Conservation (phyloP, 2,888 invertebrate species). For the Clivina fossor region DNA sequence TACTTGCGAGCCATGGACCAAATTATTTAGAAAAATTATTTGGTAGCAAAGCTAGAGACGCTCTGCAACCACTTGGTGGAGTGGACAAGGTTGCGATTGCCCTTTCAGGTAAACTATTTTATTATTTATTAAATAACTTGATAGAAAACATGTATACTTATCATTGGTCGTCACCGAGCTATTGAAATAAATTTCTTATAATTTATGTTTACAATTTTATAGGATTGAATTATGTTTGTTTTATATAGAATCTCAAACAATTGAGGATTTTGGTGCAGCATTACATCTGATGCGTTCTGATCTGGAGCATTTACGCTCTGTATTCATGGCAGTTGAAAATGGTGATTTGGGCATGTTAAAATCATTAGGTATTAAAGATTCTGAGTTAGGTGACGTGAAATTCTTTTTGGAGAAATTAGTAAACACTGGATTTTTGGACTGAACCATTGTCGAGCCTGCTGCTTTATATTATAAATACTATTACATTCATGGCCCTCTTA, state of each 20-base stretch:
- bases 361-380: slow-evolving; percentile 92
- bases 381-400: slow-evolving; percentile 91
- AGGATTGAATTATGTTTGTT: no score
- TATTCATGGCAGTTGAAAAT: slow-evolving; percentile 94
- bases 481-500: slow-evolving; percentile 64
- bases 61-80: slow-evolving; percentile 87
- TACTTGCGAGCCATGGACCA: slow-evolving; percentile 92
- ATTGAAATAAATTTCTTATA: background rate
- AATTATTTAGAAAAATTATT: slow-evolving; percentile 96
- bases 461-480: slow-evolving; percentile 72
- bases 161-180: background rate
- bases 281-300: slow-evolving; percentile 84
- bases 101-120: slow-evolving; percentile 73
- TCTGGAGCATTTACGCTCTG: slow-evolving; percentile 88
- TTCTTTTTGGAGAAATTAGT: slow-evolving; percentile 95
- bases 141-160: background rate
- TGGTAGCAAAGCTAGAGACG: slow-evolving; percentile 91
- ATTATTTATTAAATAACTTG: background rate
- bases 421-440: slow-evolving; percentile 94
- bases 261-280: slow-evolving; percentile 91
- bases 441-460: slow-evolving; percentile 74
- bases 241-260: slow-evolving; percentile 86
- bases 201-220: no score
- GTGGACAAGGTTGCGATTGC: slow-evolving; percentile 96
- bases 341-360: slow-evolving; percentile 93